phyloP scores from a whole-genome alignment of 2,113 vertebrate genomes.

The Poecile atricapillus region DNA sequence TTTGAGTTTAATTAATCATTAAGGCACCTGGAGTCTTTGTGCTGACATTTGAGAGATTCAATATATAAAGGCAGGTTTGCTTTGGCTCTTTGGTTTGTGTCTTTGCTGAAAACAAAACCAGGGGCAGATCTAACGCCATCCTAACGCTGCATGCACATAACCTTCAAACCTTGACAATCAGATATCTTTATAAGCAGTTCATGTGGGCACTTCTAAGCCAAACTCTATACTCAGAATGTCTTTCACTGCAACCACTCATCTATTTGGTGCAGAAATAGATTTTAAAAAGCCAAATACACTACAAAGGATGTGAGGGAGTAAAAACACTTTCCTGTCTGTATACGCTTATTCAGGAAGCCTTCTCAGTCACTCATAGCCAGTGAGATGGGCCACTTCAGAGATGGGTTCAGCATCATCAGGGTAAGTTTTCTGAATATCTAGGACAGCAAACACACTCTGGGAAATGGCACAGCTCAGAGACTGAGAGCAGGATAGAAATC shows the following conservation, averaged over 20 bases:
- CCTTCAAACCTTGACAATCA: neutral
- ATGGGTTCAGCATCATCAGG: neutral
- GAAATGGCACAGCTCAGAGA: neutral
- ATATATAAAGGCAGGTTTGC: neutral
- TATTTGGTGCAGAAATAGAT: neutral
- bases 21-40: neutral
- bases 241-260: neutral
- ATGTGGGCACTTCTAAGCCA: neutral
- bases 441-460: neutral
- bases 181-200: neutral
- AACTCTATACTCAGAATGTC: neutral
- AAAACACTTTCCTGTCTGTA: neutral
- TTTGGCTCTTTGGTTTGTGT: neutral
- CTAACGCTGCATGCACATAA: accelerated
- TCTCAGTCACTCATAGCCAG: neutral
- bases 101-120: neutral
- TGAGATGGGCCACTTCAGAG: neutral
- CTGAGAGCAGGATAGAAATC: neutral
- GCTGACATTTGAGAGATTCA: neutral
- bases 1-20: conserved; percentile 29
- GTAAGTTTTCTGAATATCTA: neutral
- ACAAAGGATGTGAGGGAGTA: neutral
- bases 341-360: neutral
- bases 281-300: neutral
- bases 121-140: neutral